These are phyloP conservation scores for Parnassius smintheus DNA, from an alignment of 2,888 invertebrate genomes.

Conservation along the genomic window DNA sequence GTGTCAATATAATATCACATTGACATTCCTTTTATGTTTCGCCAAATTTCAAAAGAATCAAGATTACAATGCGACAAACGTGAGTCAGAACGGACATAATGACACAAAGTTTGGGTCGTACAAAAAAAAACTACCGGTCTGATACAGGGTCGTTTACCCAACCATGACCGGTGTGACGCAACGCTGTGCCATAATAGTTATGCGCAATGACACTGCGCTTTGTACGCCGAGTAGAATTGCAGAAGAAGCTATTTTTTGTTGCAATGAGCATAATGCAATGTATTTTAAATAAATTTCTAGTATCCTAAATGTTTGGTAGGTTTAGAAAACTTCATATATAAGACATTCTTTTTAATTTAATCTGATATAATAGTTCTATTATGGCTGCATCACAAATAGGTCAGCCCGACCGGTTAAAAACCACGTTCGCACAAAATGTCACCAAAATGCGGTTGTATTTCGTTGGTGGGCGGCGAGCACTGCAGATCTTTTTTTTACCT, in stretches of 20 bases:
- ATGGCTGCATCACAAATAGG: too few relatives aligned
- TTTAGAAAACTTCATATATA: too few relatives aligned
- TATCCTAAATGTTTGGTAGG: too few relatives aligned
- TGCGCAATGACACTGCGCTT: slow-evolving; percentile 24
- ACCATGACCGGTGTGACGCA: slow-evolving; percentile 35
- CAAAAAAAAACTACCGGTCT: slow-evolving; percentile 20
- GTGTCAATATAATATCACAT: background rate
- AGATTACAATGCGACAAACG: slow-evolving; percentile 19
- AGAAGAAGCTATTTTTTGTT: slow-evolving; percentile 14
- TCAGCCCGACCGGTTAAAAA: too few relatives aligned
- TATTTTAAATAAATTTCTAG: too few relatives aligned
- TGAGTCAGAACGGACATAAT: slow-evolving; percentile 30
- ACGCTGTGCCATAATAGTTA: slow-evolving; percentile 30
- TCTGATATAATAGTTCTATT: too few relatives aligned
- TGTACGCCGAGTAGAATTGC: slow-evolving; percentile 10
- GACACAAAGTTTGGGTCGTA: slow-evolving; percentile 31
- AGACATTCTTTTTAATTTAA: too few relatives aligned
- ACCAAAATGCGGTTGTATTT: too few relatives aligned
- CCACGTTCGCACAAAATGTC: too few relatives aligned
- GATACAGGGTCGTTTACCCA: slow-evolving; percentile 43
- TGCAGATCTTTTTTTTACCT: too few relatives aligned
- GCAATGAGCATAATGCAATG: slow-evolving; percentile 9
- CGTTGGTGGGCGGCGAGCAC: too few relatives aligned
- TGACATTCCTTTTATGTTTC: slow-evolving; percentile 1
- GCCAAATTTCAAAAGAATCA: slow-evolving; percentile 10